Percentiles rank a stretch among this genome's conserved stretches.
phyloP scores from a whole-genome alignment of 2,888 invertebrate genomes.

The Orchestes rusci region DNA sequence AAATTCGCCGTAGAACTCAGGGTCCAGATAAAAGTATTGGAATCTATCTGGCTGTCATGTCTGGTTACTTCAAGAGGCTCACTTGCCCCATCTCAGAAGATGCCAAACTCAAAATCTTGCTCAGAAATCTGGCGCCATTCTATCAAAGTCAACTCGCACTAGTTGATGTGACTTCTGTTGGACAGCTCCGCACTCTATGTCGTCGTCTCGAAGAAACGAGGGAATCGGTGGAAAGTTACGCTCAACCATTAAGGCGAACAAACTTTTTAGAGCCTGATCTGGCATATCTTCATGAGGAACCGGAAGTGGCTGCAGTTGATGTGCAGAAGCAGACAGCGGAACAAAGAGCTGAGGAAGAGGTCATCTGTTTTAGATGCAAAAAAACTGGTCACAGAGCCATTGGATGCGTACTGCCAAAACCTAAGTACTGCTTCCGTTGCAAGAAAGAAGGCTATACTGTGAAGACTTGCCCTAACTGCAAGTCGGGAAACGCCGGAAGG shows the following conservation, averaged over 20 bases:
- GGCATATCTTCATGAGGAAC: background rate
- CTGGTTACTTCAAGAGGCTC: background rate
- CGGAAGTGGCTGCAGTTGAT: background rate
- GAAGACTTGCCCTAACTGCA: background rate
- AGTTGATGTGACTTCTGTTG: background rate
- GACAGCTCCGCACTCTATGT: background rate
- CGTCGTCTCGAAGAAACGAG: background rate
- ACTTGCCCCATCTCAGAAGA: background rate
- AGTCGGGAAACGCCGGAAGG: background rate
- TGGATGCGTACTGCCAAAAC: background rate
- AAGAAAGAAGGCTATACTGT: background rate
- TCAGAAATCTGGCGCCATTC: background rate
- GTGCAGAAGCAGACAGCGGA: background rate
- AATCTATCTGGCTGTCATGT: background rate
- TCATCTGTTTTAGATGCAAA: background rate
- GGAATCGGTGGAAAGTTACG: too few relatives aligned
- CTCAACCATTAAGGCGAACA: background rate
- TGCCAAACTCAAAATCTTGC: background rate
- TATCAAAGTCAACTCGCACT: too few relatives aligned
- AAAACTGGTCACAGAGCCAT: background rate
- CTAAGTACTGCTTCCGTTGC: background rate
- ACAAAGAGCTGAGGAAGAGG: background rate
- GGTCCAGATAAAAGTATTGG: background rate
- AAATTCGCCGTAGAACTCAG: background rate
- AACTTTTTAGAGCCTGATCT: background rate